Percentiles rank a stretch among this genome's conserved stretches.
Conservation (phyloP, 2,888 invertebrate genomes). For the Gryllus longicercus region DNA sequence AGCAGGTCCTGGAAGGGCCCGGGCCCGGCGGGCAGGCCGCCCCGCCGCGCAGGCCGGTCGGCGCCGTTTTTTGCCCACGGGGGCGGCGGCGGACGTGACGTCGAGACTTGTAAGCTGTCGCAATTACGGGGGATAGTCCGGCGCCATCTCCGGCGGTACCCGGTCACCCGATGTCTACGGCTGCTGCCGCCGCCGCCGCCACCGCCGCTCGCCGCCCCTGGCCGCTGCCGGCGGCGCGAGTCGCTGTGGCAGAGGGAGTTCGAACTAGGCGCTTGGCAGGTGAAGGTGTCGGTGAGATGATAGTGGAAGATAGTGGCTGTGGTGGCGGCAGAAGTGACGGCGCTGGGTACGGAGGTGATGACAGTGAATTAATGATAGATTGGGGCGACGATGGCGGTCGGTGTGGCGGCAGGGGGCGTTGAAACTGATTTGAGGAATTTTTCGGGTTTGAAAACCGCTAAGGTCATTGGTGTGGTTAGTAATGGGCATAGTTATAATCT, state of each 20-base stretch:
- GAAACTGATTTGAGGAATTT: too few species aligned
- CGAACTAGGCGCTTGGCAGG: background rate
- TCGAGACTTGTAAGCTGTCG: background rate
- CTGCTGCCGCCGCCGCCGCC: background rate
- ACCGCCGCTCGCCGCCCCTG: background rate
- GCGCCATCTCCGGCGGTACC: conserved; percentile 7
- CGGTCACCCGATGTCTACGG: background rate
- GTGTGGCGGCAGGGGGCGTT: too few species aligned
- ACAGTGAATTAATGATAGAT: too few species aligned
- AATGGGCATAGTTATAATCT: too few species aligned
- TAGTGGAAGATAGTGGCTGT: background rate
- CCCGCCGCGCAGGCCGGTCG: background rate
- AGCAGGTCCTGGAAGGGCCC: too few species aligned
- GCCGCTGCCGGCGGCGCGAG: background rate
- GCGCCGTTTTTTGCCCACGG: conserved; percentile 17
- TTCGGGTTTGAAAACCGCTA: too few species aligned
- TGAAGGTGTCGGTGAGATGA: background rate
- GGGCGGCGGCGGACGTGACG: background rate
- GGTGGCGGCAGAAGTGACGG: background rate
- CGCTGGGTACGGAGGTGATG: too few species aligned
- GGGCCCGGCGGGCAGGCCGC: background rate
- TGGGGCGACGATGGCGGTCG: too few species aligned
- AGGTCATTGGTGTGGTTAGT: too few species aligned
- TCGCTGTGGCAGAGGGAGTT: background rate
- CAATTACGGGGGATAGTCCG: conserved; percentile 4